Evolutionary conservation across 2,113 vertebrate species (phyloP).

Genomic region (Paramisgurnus dabryanus): DNA sequence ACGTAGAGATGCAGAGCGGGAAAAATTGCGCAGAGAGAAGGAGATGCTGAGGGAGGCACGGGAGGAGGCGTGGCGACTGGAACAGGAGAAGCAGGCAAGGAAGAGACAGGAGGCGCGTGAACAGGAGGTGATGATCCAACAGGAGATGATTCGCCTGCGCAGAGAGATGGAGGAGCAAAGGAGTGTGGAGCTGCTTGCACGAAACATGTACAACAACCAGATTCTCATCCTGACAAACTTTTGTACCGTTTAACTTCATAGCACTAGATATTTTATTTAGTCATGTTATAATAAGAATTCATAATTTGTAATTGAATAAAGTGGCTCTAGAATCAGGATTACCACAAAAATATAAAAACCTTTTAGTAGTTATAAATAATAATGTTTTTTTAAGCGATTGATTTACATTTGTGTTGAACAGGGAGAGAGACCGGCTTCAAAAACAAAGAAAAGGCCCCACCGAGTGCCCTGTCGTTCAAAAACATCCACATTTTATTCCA

Average conservation of each 20-base stretch:
- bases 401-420: slow-evolving; percentile 58
- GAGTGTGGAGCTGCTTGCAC: slow-evolving; percentile 66
- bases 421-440: slow-evolving; percentile 71
- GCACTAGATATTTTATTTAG: background rate
- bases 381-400: background rate
- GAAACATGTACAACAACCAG: slow-evolving; percentile 74
- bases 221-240: background rate
- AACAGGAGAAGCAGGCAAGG: slow-evolving; percentile 74
- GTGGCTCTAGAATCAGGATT: too few relatives aligned
- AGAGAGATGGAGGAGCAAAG: slow-evolving; percentile 82
- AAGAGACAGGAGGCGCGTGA: slow-evolving; percentile 75
- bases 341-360: too few relatives aligned
- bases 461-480: slow-evolving; percentile 40
- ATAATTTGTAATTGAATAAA: too few relatives aligned
- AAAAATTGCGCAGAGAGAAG: slow-evolving; percentile 72
- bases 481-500: slow-evolving; percentile 26
- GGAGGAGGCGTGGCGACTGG: slow-evolving; percentile 75
- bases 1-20: slow-evolving; percentile 74
- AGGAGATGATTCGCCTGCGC: slow-evolving; percentile 84
- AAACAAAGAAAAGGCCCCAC: slow-evolving; percentile 49
- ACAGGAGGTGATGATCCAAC: slow-evolving; percentile 82
- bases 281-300: too few relatives aligned
- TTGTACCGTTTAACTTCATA: background rate
- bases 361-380: too few relatives aligned
- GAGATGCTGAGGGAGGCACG: slow-evolving; percentile 69